Evolutionary conservation across 2,888 invertebrate genomes (phyloP).

Genomic region (Tinea trinotella): DNA sequence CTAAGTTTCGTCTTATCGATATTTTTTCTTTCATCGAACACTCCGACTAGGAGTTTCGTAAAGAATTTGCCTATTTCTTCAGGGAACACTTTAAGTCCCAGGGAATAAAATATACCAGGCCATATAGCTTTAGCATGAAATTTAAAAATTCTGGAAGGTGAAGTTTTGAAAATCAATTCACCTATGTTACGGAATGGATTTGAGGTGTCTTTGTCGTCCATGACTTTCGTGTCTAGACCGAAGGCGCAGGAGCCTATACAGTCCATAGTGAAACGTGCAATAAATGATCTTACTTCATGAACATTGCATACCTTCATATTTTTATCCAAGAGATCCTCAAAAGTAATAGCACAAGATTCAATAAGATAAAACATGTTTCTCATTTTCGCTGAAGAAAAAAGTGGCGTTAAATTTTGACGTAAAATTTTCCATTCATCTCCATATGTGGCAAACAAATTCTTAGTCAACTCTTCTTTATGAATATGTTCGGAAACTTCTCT

Average conservation of each 20-base stretch:
- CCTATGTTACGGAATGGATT: slow-evolving; percentile 35
- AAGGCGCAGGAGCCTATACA: slow-evolving; percentile 42
- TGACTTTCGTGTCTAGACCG: slow-evolving; percentile 40
- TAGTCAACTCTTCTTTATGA: slow-evolving; percentile 33
- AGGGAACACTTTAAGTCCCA: slow-evolving; percentile 34
- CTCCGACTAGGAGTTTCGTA: slow-evolving; percentile 28
- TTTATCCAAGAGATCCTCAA: slow-evolving; percentile 36
- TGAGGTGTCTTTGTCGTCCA: slow-evolving; percentile 30
- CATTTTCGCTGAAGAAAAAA: slow-evolving; percentile 49
- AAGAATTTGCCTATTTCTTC: slow-evolving; percentile 33
- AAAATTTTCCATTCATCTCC: slow-evolving; percentile 49
- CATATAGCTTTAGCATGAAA: slow-evolving; percentile 33
- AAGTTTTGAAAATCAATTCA: slow-evolving; percentile 31
- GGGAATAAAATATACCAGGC: slow-evolving; percentile 40
- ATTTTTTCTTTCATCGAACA: slow-evolving; percentile 32
- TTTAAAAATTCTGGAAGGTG: slow-evolving; percentile 31
- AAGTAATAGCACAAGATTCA: slow-evolving; percentile 31
- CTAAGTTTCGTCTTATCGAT: slow-evolving; percentile 31
- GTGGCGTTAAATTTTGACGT: slow-evolving; percentile 43
- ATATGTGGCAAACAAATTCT: slow-evolving; percentile 36
- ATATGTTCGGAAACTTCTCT: slow-evolving; percentile 37
- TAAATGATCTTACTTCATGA: slow-evolving; percentile 31
- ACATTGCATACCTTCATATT: slow-evolving; percentile 25
- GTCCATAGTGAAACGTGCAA: slow-evolving; percentile 44
- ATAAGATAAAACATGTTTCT: slow-evolving; percentile 51